Evolutionary conservation across 1,140 invertebrate species (phyloP), one percentile per base, ranked within the genome.

Genomic region (Leptinotarsa undecemlineata): DNA sequence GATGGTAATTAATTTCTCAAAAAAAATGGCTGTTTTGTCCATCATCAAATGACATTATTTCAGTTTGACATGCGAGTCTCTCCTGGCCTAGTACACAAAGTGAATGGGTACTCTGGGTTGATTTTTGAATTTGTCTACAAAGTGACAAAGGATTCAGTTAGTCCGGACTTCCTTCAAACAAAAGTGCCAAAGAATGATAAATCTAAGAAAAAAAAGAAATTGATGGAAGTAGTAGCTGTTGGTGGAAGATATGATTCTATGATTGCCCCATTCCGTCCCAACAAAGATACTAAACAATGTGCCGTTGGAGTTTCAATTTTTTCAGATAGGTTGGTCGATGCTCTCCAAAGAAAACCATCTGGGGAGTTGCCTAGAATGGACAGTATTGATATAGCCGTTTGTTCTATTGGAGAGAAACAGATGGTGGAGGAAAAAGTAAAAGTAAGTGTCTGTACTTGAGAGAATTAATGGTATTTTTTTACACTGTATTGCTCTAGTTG

Each of bases 221-320:
- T 84, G 72, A 80, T 85, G 42, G 84, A 85, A 47, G 82, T 87
- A 6, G 63, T 88, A 63, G 87, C 87, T 0, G 83, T 81, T 21
- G 87, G 87, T 5, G 86, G 87, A 51, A 81, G 87, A 20, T 88
- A 88, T 62, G 87, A 88, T 80, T 74, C 76, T 23, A 85, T 88
- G 84, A 81, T 88, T 48, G 77, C 83, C 21, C 82, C 84, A 47
- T 88, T 87, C 74, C 81, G 87, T 73, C 82, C 70, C 13, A 68
- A 70, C n/a, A 80, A 76, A 60, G 83, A 88, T 80, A 64, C 86
- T 61, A 84, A 83, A 68, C 90, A 91, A 76, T 87, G 86, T 70
- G 93, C 90, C 0, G 92, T 91, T 4, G 94, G 94, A 33, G 73
- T 94, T 15, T 93, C 93, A 51, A 88, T 95, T 62, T 92, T 91